These are phyloP conservation scores for Cassiopea andromeda DNA, from an alignment of 30 jellyfish, hydroid and myxozoan genomes.

Conservation along the genomic window DNA sequence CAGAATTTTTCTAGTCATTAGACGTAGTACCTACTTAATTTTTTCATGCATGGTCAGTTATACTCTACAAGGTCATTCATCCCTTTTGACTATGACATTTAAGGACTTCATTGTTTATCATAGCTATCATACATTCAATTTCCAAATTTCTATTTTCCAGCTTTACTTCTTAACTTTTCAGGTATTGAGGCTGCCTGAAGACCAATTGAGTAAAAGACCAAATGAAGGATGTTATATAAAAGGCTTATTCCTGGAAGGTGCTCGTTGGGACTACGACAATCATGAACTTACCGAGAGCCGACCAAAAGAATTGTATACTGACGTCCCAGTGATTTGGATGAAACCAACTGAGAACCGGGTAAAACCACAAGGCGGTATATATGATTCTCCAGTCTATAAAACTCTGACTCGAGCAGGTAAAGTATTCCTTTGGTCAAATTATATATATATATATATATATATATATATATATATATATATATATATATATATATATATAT, in stretches of 20 bases:
- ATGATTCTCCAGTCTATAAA: slow-evolving; percentile 90
- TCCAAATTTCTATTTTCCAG: neutral
- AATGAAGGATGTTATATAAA: slow-evolving; percentile 73
- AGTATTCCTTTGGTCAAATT: neutral
- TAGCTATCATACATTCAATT: neutral
- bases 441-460: neutral
- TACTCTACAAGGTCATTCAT: no score
- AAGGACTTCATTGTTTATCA: no score
- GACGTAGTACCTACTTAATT: no score
- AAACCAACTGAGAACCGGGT: slow-evolving; percentile 76
- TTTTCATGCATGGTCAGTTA: no score
- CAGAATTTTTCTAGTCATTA: no score
- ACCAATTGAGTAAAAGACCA: slow-evolving; percentile 69
- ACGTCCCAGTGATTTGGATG: slow-evolving; percentile 91
- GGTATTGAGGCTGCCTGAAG: slow-evolving; percentile 77
- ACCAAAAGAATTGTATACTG: slow-evolving; percentile 83
- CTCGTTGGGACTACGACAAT: slow-evolving; percentile 81
- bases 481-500: no score
- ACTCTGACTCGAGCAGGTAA: slow-evolving; percentile 93
- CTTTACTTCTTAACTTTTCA: neutral
- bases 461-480: neutral
- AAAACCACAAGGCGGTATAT: slow-evolving; percentile 75
- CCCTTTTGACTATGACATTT: no score
- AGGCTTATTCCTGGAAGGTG: slow-evolving; percentile 89
- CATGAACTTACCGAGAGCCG: slow-evolving; percentile 90